These are phyloP conservation scores for Leptopilina drosophilae DNA, from an alignment of 2,888 invertebrate species.

Conservation along the genomic window DNA sequence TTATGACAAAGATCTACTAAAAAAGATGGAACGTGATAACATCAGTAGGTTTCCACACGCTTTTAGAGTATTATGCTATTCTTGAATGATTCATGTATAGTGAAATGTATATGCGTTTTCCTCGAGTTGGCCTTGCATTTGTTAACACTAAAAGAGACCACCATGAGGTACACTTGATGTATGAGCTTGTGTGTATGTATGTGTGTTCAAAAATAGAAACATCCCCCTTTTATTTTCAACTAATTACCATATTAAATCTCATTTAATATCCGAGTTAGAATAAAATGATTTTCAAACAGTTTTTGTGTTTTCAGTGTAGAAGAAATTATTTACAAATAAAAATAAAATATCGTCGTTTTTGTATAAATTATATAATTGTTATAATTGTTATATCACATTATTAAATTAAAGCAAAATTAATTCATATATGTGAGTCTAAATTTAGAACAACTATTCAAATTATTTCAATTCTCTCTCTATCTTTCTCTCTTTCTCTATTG, in stretches of 20 bases:
- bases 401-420: neutral
- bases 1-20: slow-evolving; percentile 25
- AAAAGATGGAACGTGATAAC: slow-evolving; percentile 11
- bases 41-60: slow-evolving; percentile 6
- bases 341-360: neutral
- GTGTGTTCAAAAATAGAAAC: slow-evolving; percentile 2
- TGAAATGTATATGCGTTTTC: slow-evolving; percentile 23
- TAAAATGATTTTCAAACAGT: no score
- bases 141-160: slow-evolving; percentile 11
- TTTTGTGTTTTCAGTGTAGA: no score
- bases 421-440: neutral
- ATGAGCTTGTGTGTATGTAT: no score
- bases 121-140: slow-evolving; percentile 25
- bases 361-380: neutral
- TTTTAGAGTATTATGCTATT: neutral
- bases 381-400: no score
- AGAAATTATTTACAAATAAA: neutral
- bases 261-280: no score
- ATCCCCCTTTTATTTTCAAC: neutral
- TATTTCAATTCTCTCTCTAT: neutral
- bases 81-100: slow-evolving; percentile 21
- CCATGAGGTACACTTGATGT: neutral
- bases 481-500: neutral
- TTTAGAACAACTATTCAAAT: neutral
- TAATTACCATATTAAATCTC: no score